A percentile compares a stretch with the other conserved stretches of the same genome.
These are phyloP conservation scores for Chrysotoxum bicinctum DNA, from an alignment of 2,888 invertebrate species.

Conservation along the genomic window DNA sequence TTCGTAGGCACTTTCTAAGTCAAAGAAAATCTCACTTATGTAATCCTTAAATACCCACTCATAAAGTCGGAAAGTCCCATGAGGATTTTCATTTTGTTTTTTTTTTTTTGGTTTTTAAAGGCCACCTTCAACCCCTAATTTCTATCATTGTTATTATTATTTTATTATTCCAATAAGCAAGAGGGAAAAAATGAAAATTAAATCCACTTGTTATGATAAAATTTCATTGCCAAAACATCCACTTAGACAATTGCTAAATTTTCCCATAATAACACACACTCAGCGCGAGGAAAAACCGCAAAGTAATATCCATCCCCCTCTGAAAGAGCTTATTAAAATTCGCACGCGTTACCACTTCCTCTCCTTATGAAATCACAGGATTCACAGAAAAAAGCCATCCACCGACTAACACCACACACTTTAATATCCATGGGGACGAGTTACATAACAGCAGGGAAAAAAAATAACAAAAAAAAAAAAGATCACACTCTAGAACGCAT, in stretches of 20 bases:
- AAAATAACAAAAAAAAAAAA: slow-evolving; percentile 35
- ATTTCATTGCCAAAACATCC: slow-evolving; percentile 71
- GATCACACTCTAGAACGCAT: slow-evolving; percentile 61
- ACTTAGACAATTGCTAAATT: slow-evolving; percentile 72
- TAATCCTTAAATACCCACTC: slow-evolving; percentile 33
- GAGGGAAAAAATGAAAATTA: slow-evolving; percentile 58
- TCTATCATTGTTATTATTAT: slow-evolving; percentile 54
- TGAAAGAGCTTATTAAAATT: slow-evolving; percentile 67
- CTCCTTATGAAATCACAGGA: slow-evolving; percentile 32
- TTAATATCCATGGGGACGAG: slow-evolving; percentile 55
- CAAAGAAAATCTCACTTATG: slow-evolving; percentile 14
- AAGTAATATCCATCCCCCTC: slow-evolving; percentile 53
- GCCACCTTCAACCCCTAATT: slow-evolving; percentile 49
- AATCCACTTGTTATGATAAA: slow-evolving; percentile 73
- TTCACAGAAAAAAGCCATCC: slow-evolving; percentile 51
- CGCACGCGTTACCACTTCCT: slow-evolving; percentile 72
- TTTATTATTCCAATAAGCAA: slow-evolving; percentile 55
- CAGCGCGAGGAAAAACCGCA: slow-evolving; percentile 43
- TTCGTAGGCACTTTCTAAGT: not conserved
- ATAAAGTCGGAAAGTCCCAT: slow-evolving; percentile 21
- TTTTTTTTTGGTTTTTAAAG: not conserved
- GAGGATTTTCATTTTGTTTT: not conserved
- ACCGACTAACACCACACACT: slow-evolving; percentile 53
- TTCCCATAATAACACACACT: slow-evolving; percentile 67
- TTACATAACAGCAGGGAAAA: slow-evolving; percentile 5